Conservation (phyloP, 2,113 vertebrate genomes). For the Microcebus ravelobensis region DNA sequence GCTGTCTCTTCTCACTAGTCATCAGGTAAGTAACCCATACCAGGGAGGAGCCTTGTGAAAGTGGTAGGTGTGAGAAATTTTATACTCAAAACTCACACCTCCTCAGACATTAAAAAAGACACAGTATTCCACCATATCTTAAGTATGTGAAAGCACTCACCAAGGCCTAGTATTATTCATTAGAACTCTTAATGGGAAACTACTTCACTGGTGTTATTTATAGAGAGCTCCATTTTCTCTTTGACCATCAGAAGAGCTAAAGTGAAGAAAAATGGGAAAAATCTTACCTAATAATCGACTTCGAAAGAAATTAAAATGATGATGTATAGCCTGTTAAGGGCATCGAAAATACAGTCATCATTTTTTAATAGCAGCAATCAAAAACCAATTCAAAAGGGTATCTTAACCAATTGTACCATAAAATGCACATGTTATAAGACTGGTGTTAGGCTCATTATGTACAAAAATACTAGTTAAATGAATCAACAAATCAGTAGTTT, state of each 20-base stretch:
- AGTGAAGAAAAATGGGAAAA: neutral
- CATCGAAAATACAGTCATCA: neutral
- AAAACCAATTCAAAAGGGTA: neutral
- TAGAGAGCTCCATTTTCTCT: neutral
- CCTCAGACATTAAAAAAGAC: neutral
- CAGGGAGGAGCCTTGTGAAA: neutral
- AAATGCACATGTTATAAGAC: neutral
- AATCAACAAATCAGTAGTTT: neutral
- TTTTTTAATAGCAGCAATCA: neutral
- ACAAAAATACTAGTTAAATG: neutral
- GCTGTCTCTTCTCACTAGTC: neutral
- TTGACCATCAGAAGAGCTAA: neutral
- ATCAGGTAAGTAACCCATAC: neutral
- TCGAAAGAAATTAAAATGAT: neutral
- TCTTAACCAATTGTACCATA: neutral
- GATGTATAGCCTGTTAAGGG: neutral
- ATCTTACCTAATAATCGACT: neutral
- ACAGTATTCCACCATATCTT: neutral
- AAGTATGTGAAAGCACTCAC: neutral
- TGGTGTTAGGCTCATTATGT: neutral
- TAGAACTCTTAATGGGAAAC: neutral
- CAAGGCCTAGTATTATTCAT: neutral
- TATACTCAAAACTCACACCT: neutral
- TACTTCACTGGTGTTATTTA: neutral
- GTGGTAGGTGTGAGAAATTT: neutral